Base-by-base conservation (phyloP, 30 jellyfish, hydroid and myxozoan genomes). In the Cassiopea xamachana region DNA sequence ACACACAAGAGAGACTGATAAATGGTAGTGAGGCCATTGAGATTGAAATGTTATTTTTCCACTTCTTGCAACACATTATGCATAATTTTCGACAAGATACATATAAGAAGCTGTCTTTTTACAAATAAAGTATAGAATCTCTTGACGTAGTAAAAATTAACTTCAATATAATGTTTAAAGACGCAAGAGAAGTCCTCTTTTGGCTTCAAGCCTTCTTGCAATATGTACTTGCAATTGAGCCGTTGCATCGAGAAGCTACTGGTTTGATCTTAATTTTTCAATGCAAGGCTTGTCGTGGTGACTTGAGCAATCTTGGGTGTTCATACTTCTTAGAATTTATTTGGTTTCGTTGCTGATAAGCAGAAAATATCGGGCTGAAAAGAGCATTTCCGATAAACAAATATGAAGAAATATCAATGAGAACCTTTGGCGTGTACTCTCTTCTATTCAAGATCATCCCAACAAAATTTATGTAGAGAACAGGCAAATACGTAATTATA, bases 391-490 rank as follows among this genome's bases (percentile, higher is more conserved):
- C 27, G 1, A 73, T 60, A 44, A 70, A 84, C 2, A 82, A 69
- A 50, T 84, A 84, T 43, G 76, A 60, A 1, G 92, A 84, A 2
- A 71, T 44, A 18, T 47, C 58, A 1, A 84, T 13, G 46, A 84
- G 79, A 16, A 50, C 1, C 15, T 13, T 10, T 58, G 85, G 84
- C 4, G 72, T 60, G 46, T 50, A 51, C 39, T 84, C 92, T 1
- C 17, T 19, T 39, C 61, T 50, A 12, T 75, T 46, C 45, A 72
- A 71, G 45, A 84, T 74, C 15, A 82, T 60, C 73, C 61, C 85
- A 49, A 50, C 73, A 18, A 84, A 60, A 27, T 84, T 84, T 4
- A 84, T 84, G 68, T 84, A 84, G 18, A 84, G 83, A 69, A 84
- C 39, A 10, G 92, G 92, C 72, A 84, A 10, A 46, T 84, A 84